Base-by-base conservation (phyloP, 1,140 invertebrate species). In the Drosophila persimilis region DNA sequence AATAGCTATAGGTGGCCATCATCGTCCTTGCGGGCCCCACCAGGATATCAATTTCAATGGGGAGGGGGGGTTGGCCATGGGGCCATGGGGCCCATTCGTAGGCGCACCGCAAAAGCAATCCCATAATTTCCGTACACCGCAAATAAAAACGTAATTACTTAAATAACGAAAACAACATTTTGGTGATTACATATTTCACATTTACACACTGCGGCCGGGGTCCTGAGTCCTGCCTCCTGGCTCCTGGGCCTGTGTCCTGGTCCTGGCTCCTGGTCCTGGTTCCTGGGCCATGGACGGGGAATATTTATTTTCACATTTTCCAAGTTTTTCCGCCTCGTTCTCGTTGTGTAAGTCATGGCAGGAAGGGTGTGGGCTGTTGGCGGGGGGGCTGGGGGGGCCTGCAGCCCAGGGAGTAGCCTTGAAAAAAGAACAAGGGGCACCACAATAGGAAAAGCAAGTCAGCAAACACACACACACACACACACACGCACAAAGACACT, bases 391-490 rank as follows among this genome's bases (percentile, higher is more conserved):
- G 7, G 20, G 11, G 39, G 13, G n/a, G 57, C 57, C 47, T 60
- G 60, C 59, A 48, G 35, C 59, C 48, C 31, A 55, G 24, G n/a
- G 31, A 31, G 56, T 24, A 50, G 69, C 75, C 79, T 80, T 77
- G 78, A 57, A 76, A 72, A 61, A 58, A 77, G 50, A 59, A 56
- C 53, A 41, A 31, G 35, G 53, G 45, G 47, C 53, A 13, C 62
- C 62, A 69, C 62, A 77, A 62, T 55, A 54, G 64, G 74, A 81
- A 86, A 78, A 72, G 83, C 83, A 85, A 85, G 80, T 85, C 80
- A 85, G 80, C 80, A 85, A 52, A 69, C 73, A 74, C 54, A 57
- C 55, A 63, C 55, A 79, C 58, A 59, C 43, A 35, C 47, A 31
- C 31, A 31, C 8, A 31, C 24, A 26, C 20, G 20, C 24, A 26